Evolutionary conservation across 2,113 vertebrate genomes (phyloP), one percentile per base, ranked within the genome.

Genomic region (Alethe castanea): DNA sequence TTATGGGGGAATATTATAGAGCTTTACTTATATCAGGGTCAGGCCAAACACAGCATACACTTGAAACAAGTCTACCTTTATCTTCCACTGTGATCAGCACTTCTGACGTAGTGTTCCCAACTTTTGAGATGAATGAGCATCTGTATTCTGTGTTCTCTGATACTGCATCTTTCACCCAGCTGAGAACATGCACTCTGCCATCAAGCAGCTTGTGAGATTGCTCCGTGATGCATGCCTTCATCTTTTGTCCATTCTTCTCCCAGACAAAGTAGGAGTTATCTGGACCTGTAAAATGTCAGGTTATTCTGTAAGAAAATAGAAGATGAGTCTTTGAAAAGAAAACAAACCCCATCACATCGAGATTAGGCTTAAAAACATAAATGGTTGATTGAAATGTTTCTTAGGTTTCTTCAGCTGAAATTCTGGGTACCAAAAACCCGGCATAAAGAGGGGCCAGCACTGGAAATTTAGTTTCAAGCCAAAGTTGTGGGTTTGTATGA

Each of bases 131-230:
- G 11, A 98, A 98, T 1, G 98, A 98, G 91, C 99, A 99, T 76
- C 96, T 87, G 92, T 99, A 99, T 54, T 97, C 97, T 19, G 98
- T 93, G 15, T 98, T 98, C 86, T 98, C 97, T 73, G 74, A 88
- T 66, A 98, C 70, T 10, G 98, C 91, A 9, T 98, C 98, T 92
- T 91, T 97, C 76, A 99, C 95, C 99, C 99, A 99, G 96, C 99
- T 99, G 97, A 99, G 98, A 86, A 98, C 96, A 6, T 99, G 98
- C 20, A 97, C 86, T 86, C 94, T 96, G 64, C 97, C 98, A n/a
- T 97, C 96, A 14, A 95, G 92, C 86, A 99, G 90, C 4, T 5
- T 26, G 5, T 95, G 97, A 62, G 97, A 98, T 88, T 98, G 97
- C 88, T 98, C 97, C 8, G 62, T 97, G 65, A 98, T 71, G 24